Base-by-base conservation (phyloP, 2,888 invertebrate genomes). In the Apodemia duryi region DNA sequence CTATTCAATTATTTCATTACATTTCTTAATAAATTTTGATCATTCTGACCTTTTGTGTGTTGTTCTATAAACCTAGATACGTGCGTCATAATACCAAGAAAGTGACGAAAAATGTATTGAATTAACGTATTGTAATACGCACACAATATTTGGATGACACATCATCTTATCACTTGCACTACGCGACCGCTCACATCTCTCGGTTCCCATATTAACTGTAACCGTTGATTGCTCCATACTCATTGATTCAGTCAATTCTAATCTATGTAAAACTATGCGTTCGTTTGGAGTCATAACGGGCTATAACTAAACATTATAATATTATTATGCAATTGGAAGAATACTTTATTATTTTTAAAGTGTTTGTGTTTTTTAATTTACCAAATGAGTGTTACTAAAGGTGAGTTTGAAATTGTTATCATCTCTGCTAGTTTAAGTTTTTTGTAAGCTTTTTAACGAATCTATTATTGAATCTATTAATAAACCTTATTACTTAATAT, bases 161-260 rank as follows among this genome's bases (percentile, higher is more conserved):
- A 60, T 11, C 52, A 41, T 29, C 63, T 41, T 28, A 11, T 65
- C 3, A 52, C 66, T 61, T 65, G 54, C 21, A 54, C 65, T 49
- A 61, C 51, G 57, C 38, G 32, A 60, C 28, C 62, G 60, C 64
- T 69, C 63, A 65, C 66, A 64, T 67, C 63, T 67, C 63, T 54
- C 64, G n/a, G 51, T 61, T 46, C 46, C 63, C 65, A 66, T 67
- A 69, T 66, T 67, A 67, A 66, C 61, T 68, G 57, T 54, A 65
- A 28, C 66, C 62, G 69, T 69, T 21, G 65, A 65, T 64, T 62
- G 60, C 46, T 54, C 32, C 52, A 57, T 46, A 64, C 69, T 43
- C 64, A 46, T 66, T 46, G 51, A 38, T 43, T 43, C 43, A 11
- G 43, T 43, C 2, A 2, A 43, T 43, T 2, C 10, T 43, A 41